phyloP scores from a whole-genome alignment of 2,888 invertebrate genomes.

The Acleris sparsana region DNA sequence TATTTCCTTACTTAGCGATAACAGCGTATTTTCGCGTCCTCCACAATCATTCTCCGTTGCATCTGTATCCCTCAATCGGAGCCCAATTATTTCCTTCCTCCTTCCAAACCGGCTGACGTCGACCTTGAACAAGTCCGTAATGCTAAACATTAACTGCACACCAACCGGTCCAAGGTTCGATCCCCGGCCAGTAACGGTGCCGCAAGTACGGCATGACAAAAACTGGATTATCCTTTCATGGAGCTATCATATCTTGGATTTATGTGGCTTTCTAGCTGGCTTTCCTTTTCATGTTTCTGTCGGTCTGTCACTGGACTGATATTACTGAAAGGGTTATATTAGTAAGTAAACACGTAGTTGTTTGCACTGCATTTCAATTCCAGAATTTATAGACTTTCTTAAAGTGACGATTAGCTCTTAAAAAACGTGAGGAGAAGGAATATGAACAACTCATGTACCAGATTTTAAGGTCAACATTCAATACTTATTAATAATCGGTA shows the following conservation, averaged over 20 bases:
- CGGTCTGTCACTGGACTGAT: background rate
- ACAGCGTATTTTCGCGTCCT: no score
- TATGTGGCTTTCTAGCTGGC: conserved; percentile 9
- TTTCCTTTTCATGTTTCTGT: conserved; percentile 17
- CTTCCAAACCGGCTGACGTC: background rate
- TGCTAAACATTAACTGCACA: conserved; percentile 15
- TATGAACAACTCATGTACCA: no score
- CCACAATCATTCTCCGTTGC: background rate
- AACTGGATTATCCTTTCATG: conserved; percentile 16
- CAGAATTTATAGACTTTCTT: no score
- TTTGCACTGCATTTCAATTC: no score
- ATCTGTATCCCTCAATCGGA: background rate
- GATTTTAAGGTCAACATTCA: no score
- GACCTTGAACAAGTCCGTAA: conserved; percentile 17
- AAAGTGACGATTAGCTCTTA: no score
- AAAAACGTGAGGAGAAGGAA: no score
- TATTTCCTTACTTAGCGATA: no score
- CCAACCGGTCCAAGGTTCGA: conserved; percentile 16
- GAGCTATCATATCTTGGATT: conserved; percentile 13
- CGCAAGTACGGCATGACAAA: conserved; percentile 9
- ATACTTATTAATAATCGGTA: no score
- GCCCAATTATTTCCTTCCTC: conserved; percentile 1
- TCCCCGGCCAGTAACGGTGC: conserved; percentile 15
- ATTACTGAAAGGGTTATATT: background rate
- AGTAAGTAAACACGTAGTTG: no score